A percentile compares a stretch with the other conserved stretches of the same genome.
These are phyloP conservation scores for Takifugu rubripes DNA, from an alignment of 2,797 vertebrate genomes.

Conservation along the genomic window DNA sequence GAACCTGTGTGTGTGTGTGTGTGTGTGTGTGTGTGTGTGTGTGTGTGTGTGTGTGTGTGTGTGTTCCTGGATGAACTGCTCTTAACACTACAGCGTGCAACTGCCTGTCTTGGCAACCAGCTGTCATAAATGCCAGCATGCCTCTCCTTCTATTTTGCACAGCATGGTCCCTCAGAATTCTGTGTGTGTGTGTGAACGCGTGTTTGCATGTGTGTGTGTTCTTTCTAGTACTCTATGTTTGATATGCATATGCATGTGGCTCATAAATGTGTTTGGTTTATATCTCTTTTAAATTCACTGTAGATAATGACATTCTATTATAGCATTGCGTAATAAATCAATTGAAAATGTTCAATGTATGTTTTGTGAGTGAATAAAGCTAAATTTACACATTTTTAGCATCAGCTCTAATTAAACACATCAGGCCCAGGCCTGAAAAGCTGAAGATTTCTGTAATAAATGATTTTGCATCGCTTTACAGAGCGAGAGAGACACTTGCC, in stretches of 20 bases:
- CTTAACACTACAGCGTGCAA: not conserved
- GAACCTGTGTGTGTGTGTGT: conserved; percentile 5
- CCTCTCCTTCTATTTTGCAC: conserved; percentile 47
- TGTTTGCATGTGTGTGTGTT: not conserved
- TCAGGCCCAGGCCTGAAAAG: no score
- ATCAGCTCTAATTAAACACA: no score
- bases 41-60: not conserved
- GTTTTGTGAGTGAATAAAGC: no score
- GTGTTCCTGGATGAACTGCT: not conserved
- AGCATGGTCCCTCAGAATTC: conserved; percentile 33
- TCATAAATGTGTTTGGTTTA: conserved; percentile 36
- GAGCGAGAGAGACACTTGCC: not conserved
- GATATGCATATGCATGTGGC: conserved; percentile 9
- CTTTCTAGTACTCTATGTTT: not conserved
- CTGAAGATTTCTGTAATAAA: no score
- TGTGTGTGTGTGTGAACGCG: conserved; percentile 18
- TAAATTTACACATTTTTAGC: no score
- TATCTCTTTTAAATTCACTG: conserved; percentile 15
- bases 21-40: not conserved
- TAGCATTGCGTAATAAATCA: not conserved
- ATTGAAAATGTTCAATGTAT: no score
- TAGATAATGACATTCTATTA: not conserved
- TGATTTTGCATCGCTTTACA: not conserved
- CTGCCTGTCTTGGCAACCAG: conserved; percentile 57
- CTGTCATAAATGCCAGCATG: conserved; percentile 69